Evolutionary conservation across 2,113 vertebrate species (phyloP).

Genomic region (Grallaria varia): DNA sequence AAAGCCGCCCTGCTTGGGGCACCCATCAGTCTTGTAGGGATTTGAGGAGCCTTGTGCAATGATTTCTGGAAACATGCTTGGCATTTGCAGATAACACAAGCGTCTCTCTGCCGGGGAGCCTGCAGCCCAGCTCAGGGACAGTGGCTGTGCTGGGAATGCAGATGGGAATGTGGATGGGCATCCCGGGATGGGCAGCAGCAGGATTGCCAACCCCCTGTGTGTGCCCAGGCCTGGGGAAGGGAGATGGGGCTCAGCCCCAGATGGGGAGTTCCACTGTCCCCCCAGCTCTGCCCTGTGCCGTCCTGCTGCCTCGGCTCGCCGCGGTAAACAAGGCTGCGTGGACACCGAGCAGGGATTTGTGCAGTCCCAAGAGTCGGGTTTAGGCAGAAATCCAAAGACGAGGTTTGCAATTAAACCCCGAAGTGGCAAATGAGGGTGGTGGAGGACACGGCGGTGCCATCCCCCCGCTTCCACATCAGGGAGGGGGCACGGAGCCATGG

Average conservation of each 20-base stretch:
- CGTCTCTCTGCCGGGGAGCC: background rate
- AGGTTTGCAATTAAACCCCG: background rate
- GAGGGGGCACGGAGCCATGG: background rate
- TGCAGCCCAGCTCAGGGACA: background rate
- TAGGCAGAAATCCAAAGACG: conserved; percentile 8
- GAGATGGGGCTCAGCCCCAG: background rate
- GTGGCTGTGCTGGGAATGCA: background rate
- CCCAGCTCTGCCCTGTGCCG: background rate
- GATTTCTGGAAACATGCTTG: background rate
- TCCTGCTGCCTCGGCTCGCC: background rate
- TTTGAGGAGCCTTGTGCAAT: background rate
- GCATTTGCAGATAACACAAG: background rate
- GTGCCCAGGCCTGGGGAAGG: background rate
- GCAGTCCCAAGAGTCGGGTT: background rate
- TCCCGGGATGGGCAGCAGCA: background rate
- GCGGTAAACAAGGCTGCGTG: conserved; percentile 1
- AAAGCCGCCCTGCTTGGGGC: background rate
- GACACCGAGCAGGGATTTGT: background rate
- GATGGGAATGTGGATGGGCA: background rate
- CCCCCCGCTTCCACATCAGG: background rate
- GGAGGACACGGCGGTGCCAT: background rate
- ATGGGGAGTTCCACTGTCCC: background rate
- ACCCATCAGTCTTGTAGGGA: background rate
- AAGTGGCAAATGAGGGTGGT: background rate
- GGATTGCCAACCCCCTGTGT: background rate